phyloP scores from a whole-genome alignment of 37 sponge, comb jelly and placozoan genomes.

The Hexactinellida sp. region DNA sequence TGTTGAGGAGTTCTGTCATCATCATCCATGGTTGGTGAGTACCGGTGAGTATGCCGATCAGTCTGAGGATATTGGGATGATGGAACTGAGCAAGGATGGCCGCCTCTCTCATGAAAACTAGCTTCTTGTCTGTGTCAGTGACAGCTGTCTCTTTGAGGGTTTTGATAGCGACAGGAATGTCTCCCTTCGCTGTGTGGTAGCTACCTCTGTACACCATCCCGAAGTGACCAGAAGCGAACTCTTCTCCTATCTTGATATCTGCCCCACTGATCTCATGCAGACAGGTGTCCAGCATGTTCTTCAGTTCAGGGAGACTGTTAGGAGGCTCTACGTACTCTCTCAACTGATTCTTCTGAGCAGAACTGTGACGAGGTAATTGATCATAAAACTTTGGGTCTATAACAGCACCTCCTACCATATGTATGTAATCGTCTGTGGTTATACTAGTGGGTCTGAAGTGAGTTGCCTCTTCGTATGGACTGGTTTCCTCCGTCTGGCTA shows the following conservation, averaged over 20 bases:
- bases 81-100: slow-evolving; percentile 21
- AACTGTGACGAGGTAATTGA: neutral
- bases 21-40: neutral
- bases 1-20: neutral
- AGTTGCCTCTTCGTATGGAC: neutral
- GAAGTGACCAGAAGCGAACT: slow-evolving; percentile 9
- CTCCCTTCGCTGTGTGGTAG: neutral
- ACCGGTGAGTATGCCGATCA: neutral
- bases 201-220: neutral
- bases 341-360: neutral
- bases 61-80: slow-evolving; percentile 18
- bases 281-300: neutral
- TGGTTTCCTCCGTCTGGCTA: neutral
- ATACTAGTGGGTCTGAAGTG: neutral
- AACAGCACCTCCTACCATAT: neutral
- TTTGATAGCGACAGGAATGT: slow-evolving; percentile 11
- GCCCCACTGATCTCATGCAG: neutral
- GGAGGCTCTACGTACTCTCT: neutral
- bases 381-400: neutral
- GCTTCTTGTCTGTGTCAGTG: neutral
- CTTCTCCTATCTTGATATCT: slow-evolving; percentile 3
- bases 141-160: neutral
- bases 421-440: neutral
- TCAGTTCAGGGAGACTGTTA: neutral
- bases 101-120: neutral